These are phyloP conservation scores for Halyomorpha halys DNA, from an alignment of 1,140 invertebrate species.

Conservation along the genomic window DNA sequence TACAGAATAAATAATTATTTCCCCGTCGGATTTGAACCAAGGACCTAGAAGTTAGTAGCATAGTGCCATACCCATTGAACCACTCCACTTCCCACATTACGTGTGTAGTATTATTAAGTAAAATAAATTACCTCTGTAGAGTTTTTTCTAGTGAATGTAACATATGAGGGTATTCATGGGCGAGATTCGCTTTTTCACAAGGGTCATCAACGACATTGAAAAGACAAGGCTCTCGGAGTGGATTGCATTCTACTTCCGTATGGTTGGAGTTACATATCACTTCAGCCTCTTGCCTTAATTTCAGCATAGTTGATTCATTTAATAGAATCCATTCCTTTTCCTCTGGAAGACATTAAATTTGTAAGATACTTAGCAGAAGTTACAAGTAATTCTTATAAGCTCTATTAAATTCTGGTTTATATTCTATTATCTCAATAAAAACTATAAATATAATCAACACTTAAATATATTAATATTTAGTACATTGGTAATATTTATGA, in stretches of 20 bases:
- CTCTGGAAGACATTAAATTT: slow-evolving; percentile 18
- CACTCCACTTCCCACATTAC: too few species aligned
- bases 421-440: too few species aligned
- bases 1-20: too few species aligned
- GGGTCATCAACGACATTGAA: slow-evolving; percentile 65
- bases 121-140: slow-evolving; percentile 35
- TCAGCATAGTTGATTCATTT: slow-evolving; percentile 34
- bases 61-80: too few species aligned
- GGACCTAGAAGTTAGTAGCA: too few species aligned
- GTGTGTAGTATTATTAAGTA: too few species aligned
- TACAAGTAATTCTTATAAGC: slow-evolving; percentile 14
- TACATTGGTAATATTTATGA: too few species aligned
- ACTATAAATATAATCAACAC: too few species aligned
- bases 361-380: too few species aligned
- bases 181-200: slow-evolving; percentile 63
- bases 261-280: slow-evolving; percentile 37
- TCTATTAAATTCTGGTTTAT: slow-evolving; percentile 19
- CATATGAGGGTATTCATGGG: slow-evolving; percentile 38
- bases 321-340: slow-evolving; percentile 32
- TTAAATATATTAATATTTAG: too few species aligned
- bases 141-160: slow-evolving; percentile 39
- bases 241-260: slow-evolving; percentile 39
- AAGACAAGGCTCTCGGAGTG: slow-evolving; percentile 49
- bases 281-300: slow-evolving; percentile 38
- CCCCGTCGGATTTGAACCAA: too few species aligned